Percentiles rank a stretch among this genome's conserved stretches.
Evolutionary conservation across 2,888 invertebrate species (phyloP).

Genomic region (Platycheirus albimanus): DNA sequence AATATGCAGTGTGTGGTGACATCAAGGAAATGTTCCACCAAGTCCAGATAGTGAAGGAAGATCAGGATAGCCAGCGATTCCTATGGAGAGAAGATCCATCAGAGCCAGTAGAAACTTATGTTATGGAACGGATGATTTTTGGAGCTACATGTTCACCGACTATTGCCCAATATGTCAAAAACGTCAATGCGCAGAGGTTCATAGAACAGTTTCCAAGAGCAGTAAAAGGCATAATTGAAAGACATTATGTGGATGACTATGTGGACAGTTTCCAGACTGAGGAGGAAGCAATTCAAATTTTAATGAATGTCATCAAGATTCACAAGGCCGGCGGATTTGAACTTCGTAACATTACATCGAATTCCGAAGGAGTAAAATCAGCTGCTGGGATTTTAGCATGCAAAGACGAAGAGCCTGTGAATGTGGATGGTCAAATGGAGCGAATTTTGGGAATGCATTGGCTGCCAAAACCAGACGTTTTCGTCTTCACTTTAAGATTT

Average conservation of each 20-base stretch:
- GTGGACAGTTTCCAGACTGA: slow-evolving; percentile 71
- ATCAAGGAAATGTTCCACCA: slow-evolving; percentile 33
- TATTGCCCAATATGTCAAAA: slow-evolving; percentile 75
- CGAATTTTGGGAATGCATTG: slow-evolving; percentile 6
- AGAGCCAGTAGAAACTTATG: slow-evolving; percentile 27
- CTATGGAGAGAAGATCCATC: slow-evolving; percentile 71
- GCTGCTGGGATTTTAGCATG: not conserved
- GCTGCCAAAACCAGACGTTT: slow-evolving; percentile 1
- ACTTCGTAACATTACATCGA: slow-evolving; percentile 72
- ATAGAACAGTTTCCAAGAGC: slow-evolving; percentile 65
- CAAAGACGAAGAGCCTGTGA: not conserved
- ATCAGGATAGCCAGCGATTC: slow-evolving; percentile 76
- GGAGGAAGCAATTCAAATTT: slow-evolving; percentile 48
- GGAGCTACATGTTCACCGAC: slow-evolving; percentile 34
- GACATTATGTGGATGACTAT: slow-evolving; percentile 76
- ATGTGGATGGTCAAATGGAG: not conserved
- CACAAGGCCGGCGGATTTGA: slow-evolving; percentile 35
- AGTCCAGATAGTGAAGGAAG: slow-evolving; percentile 74
- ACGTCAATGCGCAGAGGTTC: slow-evolving; percentile 75
- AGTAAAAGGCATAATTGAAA: slow-evolving; percentile 66
- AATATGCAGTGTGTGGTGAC: not conserved
- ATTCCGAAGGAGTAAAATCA: slow-evolving; percentile 9
- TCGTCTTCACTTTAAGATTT: not conserved
- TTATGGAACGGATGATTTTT: slow-evolving; percentile 21
- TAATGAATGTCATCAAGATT: slow-evolving; percentile 22